Evolutionary conservation across 1,140 invertebrate genomes (phyloP), one percentile per base, ranked within the genome.

Genomic region (Zaprionus camerounensis): DNA sequence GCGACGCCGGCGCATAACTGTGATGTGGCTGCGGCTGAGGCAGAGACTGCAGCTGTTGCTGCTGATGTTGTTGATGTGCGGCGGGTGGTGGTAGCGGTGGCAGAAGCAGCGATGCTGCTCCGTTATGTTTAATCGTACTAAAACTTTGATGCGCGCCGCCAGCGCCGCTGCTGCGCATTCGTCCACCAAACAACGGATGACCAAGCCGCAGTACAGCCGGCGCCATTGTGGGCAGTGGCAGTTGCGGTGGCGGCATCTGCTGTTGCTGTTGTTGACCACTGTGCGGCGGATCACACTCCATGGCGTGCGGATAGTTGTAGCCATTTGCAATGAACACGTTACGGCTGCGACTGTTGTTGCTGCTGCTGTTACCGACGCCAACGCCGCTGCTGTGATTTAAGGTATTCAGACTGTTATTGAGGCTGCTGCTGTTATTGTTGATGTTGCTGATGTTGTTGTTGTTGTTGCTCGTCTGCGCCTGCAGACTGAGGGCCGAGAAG

Each of bases 281-380:
- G 15, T 75, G 72, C 61, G 92, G 91, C 44, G 92, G 91, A 83
- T 93, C 92, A 67, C 92, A 93, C 69, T 93, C 92, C 92, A 93
- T 93, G 65, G 91, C 88, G 67, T 88, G 86, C 55, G 91, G 85
- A 88, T 92, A 92, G 72, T 78, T 80, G 66, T 65, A 85, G 67
- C 55, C 59, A 61, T 51, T 51, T 11, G 46, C 20, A 24, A 62
- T 70, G 36, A 70, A 80, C 65, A 78, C 22, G 63, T 80, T 73
- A 28, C 76, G 75, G n/a, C 7, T 46, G 41, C 69, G 73, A 64
- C 44, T 71, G 58, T 58, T 78, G 76, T 3, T 41, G 61, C 38
- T 28, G 49, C 49, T 66, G 63, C 38, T n/a, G 12, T 13, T 3
- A 12, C 12, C 64, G 49, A 7, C 41, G 76, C 36, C 36, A 44